A percentile compares a stretch with the other conserved stretches of the same genome.
phyloP scores from a whole-genome alignment of 2,888 invertebrate genomes.

The Cephus pulcher region DNA sequence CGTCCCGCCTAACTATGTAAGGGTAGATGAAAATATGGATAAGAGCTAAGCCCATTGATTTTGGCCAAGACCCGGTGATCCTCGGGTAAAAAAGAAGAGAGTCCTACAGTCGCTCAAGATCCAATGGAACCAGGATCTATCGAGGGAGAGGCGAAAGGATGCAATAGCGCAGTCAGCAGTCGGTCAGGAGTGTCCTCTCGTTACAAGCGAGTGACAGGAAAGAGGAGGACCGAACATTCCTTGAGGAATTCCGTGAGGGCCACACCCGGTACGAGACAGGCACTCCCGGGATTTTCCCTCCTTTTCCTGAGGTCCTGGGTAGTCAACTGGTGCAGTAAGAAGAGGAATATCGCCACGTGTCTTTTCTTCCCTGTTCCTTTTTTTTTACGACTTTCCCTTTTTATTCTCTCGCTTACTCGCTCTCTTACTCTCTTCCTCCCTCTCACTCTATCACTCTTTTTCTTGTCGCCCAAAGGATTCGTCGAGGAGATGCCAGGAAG shows the following conservation, averaged over 20 bases:
- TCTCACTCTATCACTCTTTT: conserved; percentile 21
- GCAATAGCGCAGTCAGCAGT: background rate
- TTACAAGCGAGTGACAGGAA: no score
- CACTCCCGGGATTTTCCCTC: no score
- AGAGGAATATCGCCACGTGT: conserved; percentile 16
- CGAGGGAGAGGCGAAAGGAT: no score
- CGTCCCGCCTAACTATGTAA: conserved; percentile 6
- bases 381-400: conserved; percentile 14
- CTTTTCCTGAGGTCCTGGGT: background rate
- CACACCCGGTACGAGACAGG: no score
- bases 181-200: background rate
- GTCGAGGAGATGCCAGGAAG: conserved; percentile 26
- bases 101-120: background rate
- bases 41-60: background rate
- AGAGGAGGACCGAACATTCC: no score
- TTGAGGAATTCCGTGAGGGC: no score
- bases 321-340: no score
- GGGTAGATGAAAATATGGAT: background rate
- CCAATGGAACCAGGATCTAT: background rate
- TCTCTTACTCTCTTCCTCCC: conserved; percentile 18
- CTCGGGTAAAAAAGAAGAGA: background rate
- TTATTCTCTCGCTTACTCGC: conserved; percentile 12
- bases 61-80: no score
- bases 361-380: conserved; percentile 25
- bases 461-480: conserved; percentile 8